Conservation (phyloP, 2,113 vertebrate genomes). For the Eulemur macaco region DNA sequence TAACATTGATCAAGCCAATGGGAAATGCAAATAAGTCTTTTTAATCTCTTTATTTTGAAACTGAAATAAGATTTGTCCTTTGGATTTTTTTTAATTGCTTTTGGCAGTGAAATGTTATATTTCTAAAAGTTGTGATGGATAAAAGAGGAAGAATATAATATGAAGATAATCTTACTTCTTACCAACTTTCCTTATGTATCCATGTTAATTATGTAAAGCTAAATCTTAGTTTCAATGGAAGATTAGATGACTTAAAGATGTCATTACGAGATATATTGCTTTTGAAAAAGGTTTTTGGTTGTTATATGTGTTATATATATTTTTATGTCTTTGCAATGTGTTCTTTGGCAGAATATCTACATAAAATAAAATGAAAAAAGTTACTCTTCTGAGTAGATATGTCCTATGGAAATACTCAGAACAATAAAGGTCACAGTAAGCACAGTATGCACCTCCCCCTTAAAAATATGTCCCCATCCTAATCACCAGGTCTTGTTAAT, state of each 20-base stretch:
- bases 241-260: not conserved
- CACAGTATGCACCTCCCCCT: accelerated
- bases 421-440: not conserved
- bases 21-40: not conserved
- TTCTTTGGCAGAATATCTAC: not conserved
- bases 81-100: not conserved
- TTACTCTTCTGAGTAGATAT: not conserved
- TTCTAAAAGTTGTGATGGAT: not conserved
- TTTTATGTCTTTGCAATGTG: not conserved
- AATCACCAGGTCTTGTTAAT: not conserved
- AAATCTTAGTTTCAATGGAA: not conserved
- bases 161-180: not conserved
- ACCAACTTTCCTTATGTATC: not conserved
- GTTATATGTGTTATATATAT: not conserved
- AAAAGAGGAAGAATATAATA: not conserved
- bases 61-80: not conserved
- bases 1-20: not conserved
- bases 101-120: not conserved
- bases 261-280: not conserved
- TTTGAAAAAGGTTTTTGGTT: not conserved
- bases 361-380: not conserved
- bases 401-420: not conserved
- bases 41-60: not conserved
- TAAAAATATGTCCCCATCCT: not conserved
- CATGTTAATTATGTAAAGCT: not conserved